Conservation (phyloP, 2,888 invertebrate genomes). For the Anthophora plumipes region DNA sequence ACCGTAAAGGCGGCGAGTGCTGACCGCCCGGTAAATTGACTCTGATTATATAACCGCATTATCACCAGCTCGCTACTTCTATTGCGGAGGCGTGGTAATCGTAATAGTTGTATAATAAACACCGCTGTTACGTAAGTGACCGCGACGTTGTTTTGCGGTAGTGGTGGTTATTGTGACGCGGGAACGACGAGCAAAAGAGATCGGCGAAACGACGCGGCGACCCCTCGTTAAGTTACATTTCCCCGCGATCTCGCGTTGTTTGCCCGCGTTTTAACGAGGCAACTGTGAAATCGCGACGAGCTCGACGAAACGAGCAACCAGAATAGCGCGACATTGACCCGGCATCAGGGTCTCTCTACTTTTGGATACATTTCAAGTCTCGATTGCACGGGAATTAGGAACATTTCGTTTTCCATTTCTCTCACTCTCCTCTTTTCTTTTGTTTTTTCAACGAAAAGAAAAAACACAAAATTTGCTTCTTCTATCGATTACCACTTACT, state of each 20-base stretch:
- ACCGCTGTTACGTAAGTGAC: conserved; percentile 33
- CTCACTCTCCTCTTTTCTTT: too few species aligned
- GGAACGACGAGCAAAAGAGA: conserved; percentile 3
- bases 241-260: background rate
- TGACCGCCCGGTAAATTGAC: conserved; percentile 26
- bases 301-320: conserved; percentile 49
- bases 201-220: background rate
- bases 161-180: background rate
- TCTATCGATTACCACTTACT: conserved; percentile 43
- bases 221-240: background rate
- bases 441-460: too few species aligned
- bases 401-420: too few species aligned
- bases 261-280: background rate
- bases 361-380: conserved; percentile 74
- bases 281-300: conserved; percentile 7
- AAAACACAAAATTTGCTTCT: too few species aligned
- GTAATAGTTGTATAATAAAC: conserved; percentile 54
- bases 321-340: conserved; percentile 80
- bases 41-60: conserved; percentile 53
- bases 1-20: conserved; percentile 40
- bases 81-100: conserved; percentile 38
- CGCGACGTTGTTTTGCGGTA: conserved; percentile 23
- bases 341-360: conserved; percentile 59
- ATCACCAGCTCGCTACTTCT: conserved; percentile 30
- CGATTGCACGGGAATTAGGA: background rate